A percentile compares a stretch with the other conserved stretches of the same genome.
phyloP scores from a whole-genome alignment of 2,888 invertebrate genomes.

The Neuroscelio doddi region DNA sequence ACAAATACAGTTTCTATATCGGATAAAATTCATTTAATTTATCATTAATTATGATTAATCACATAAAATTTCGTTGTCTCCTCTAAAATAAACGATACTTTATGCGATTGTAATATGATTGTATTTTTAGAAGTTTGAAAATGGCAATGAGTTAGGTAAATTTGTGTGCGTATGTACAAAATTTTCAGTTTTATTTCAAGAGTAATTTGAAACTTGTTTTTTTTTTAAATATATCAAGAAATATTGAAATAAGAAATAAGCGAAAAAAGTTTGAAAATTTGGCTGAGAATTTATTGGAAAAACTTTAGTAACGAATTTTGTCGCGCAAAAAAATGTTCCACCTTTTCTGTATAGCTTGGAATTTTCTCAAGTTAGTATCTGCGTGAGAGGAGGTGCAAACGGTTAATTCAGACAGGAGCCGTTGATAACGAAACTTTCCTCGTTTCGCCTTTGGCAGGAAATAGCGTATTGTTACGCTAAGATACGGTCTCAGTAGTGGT shows the following conservation, averaged over 20 bases:
- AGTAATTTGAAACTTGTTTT: no score
- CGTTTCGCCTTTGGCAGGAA: slow-evolving; percentile 47
- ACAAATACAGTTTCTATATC: no score
- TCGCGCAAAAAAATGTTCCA: background rate
- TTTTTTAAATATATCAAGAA: no score
- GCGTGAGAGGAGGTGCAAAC: background rate
- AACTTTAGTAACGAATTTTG: background rate
- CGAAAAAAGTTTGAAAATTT: background rate
- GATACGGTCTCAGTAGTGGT: slow-evolving; percentile 44
- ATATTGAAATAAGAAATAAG: no score
- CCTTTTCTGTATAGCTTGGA: background rate
- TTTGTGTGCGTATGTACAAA: no score
- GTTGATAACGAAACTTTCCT: slow-evolving; percentile 49
- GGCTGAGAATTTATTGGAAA: background rate
- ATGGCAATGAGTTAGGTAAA: no score
- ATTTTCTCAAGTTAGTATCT: slow-evolving; percentile 3
- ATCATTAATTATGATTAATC: background rate
- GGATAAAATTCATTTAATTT: no score
- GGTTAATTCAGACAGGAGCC: slow-evolving; percentile 14
- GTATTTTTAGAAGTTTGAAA: no score
- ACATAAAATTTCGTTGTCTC: background rate
- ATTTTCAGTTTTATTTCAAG: no score
- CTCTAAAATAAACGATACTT: no score
- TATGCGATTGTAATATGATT: no score
- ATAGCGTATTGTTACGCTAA: slow-evolving; percentile 46